These are phyloP conservation scores for Diplolepis rosae DNA, from an alignment of 2,888 invertebrate species.

Conservation along the genomic window DNA sequence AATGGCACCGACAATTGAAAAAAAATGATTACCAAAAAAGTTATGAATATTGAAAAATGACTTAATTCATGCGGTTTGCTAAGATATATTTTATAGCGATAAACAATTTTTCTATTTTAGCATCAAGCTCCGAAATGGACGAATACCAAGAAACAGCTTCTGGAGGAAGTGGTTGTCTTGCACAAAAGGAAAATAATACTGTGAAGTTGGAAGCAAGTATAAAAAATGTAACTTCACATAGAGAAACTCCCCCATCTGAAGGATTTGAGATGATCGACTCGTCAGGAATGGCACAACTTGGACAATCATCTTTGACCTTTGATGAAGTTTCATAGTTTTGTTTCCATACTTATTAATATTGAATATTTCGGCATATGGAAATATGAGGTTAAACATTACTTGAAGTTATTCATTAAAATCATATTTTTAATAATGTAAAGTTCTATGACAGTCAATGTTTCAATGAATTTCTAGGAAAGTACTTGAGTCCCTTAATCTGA, in stretches of 20 bases:
- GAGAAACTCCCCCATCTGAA: not conserved
- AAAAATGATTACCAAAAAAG: too few species aligned
- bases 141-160: not conserved
- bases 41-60: too few species aligned
- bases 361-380: too few species aligned
- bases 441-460: too few species aligned
- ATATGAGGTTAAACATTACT: too few species aligned
- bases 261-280: conserved; percentile 21
- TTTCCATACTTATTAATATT: too few species aligned
- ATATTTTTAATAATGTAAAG: too few species aligned
- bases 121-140: not conserved
- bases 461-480: too few species aligned
- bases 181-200: not conserved
- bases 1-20: too few species aligned
- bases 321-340: not conserved
- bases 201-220: not conserved
- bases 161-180: not conserved
- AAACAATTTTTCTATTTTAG: not conserved
- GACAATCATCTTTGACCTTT: not conserved
- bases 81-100: not conserved
- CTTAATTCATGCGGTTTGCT: too few species aligned
- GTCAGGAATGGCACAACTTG: not conserved
- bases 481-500: too few species aligned
- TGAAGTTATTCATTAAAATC: too few species aligned
- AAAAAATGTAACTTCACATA: not conserved